These are phyloP conservation scores for Diabrotica balteata DNA, from an alignment of 2,888 invertebrate genomes.

Conservation along the genomic window DNA sequence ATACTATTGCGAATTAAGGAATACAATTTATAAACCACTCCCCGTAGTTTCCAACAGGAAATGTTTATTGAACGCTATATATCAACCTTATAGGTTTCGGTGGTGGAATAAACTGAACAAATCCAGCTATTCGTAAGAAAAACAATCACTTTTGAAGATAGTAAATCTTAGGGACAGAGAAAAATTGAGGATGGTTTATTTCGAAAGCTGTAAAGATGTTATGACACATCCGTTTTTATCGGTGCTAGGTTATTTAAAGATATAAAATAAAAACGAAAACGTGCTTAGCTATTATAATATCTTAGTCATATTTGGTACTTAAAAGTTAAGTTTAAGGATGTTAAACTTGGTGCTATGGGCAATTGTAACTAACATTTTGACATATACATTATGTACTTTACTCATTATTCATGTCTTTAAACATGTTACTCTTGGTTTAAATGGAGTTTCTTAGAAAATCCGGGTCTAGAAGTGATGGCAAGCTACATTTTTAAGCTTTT, in stretches of 20 bases:
- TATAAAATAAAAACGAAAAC: neutral
- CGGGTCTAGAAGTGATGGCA: too few species aligned
- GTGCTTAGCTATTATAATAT: too few species aligned
- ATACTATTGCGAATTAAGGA: too few species aligned
- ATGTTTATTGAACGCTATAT: conserved; percentile 54
- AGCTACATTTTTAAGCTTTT: too few species aligned
- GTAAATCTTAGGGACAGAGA: conserved; percentile 15
- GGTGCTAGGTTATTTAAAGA: neutral
- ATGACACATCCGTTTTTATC: conserved; percentile 1
- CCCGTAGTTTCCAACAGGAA: conserved; percentile 40
- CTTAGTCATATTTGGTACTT: too few species aligned
- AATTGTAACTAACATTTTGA: too few species aligned
- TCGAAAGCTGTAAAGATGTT: conserved; percentile 9
- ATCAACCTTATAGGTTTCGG: conserved; percentile 49
- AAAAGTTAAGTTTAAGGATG: too few species aligned
- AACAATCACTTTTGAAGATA: conserved; percentile 26
- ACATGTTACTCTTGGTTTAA: too few species aligned
- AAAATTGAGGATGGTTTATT: conserved; percentile 16
- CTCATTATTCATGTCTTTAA: too few species aligned
- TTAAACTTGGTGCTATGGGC: too few species aligned
- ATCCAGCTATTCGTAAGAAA: conserved; percentile 35
- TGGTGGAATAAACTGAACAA: conserved; percentile 29
- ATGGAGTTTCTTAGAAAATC: too few species aligned
- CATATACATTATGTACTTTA: too few species aligned
- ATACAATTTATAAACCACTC: neutral